phyloP scores from a whole-genome alignment of 92 coral and sea anemone genomes.

The Ricordea florida region DNA sequence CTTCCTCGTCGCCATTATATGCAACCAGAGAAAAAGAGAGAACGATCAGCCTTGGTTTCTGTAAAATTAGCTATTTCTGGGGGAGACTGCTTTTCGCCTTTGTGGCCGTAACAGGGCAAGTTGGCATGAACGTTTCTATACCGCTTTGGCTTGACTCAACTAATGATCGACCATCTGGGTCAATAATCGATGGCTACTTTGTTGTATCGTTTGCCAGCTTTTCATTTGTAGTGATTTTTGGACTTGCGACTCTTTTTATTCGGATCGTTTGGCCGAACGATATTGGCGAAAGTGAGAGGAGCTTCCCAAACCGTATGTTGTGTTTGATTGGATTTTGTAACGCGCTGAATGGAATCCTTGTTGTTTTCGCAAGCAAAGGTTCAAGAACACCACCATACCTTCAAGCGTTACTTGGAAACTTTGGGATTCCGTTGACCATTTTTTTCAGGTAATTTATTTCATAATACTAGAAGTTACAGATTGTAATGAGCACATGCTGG shows the following conservation, averaged over 20 bases:
- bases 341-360: conserved; percentile 69
- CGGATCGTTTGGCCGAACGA: conserved; percentile 47
- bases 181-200: conserved; percentile 71
- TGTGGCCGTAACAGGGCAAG: conserved; percentile 60
- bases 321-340: conserved; percentile 74
- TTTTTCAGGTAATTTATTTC: conserved; percentile 54
- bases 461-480: background rate
- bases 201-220: conserved; percentile 69
- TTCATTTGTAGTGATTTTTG: conserved; percentile 68
- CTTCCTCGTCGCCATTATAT: background rate
- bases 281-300: conserved; percentile 73
- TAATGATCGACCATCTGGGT: background rate
- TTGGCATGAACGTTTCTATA: conserved; percentile 64
- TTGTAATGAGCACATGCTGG: background rate
- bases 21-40: background rate
- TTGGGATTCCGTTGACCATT: conserved; percentile 74
- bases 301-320: conserved; percentile 65
- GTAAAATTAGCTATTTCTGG: conserved; percentile 33
- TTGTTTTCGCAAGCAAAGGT: conserved; percentile 77
- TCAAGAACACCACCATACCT: conserved; percentile 86
- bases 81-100: conserved; percentile 70
- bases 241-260: conserved; percentile 37
- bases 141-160: conserved; percentile 86
- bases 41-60: conserved; percentile 34
- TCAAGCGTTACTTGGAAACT: conserved; percentile 87